Evolutionary conservation across 2,113 vertebrate species (phyloP), one percentile per base, ranked within the genome.

Genomic region (Quiscalus mexicanus): DNA sequence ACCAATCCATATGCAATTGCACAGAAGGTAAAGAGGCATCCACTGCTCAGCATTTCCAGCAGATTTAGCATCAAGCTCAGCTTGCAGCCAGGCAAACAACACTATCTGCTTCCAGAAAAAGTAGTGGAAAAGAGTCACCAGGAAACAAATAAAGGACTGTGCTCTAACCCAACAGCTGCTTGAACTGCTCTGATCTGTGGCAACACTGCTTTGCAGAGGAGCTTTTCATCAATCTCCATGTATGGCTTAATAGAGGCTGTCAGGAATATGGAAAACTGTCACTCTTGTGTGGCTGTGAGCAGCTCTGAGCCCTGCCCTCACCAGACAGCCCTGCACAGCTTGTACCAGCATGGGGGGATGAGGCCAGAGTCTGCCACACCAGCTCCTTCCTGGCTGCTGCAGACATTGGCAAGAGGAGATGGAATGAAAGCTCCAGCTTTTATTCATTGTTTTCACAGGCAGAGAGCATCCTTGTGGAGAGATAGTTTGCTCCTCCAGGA

Each of bases 41-140:
- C 7, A 0, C 70, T 50, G 62, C 42, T 60, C 75, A 87, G 41
- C 8, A 0, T 75, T 88, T 85, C 62, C 84, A 95, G 71, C 50
- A 89, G 84, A 87, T 91, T 91, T 84, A 91, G 74, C 86, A 93
- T 60, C 70, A 73, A 79, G 80, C 85, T 89, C 73, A 79, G 58
- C 62, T 95, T 88, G 82, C 53, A 84, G 39, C 47, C 74, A 56
- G 47, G 49, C 63, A 91, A 95, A 87, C 80, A 80, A 13, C 60
- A 58, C 65, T 67, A 44, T 81, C 69, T 87, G 52, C 60, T 94
- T 95, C 60, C 78, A 96, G 78, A 82, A 89, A 79, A 19, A 94
- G 63, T 13, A 59, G 33, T 56, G 69, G 64, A 71, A 91, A 76
- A 45, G 21, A 95, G 78, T 62, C 70, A 45, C 56, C 37, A 78